Evolutionary conservation across 2,113 vertebrate genomes (phyloP), one percentile per base, ranked within the genome.

Genomic region (Gallinago paraguaiae): DNA sequence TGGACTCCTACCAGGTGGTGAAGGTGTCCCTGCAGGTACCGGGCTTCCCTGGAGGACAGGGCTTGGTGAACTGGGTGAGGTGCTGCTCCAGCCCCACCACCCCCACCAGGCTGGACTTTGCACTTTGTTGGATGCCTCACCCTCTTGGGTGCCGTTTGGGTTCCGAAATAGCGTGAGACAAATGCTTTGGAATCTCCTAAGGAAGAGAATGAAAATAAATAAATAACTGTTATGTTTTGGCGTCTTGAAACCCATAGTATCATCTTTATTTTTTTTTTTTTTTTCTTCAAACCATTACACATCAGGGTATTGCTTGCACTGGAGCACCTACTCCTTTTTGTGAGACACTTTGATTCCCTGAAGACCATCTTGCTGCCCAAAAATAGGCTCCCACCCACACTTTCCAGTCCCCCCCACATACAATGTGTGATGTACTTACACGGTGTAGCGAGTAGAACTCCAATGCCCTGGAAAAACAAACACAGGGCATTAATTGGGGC

Each of bases 1-100:
- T 4, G 15, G 37, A 9, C 13, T 8, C 17, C 11, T 7, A 11
- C 18, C 24, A 0, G 3, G 3, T 3, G 31, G 23, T 31, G 23
- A 11, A 43, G 43, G 22, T 2, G 2, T 30, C 39, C 43, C 35
- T 27, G 35, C 5, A 9, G 54, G 23, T 16, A 13, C 10, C 1
- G 11, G 57, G 50, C 27, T 57, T 54, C 11, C 17, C 50, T 25
- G 6, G 39, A 31, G 56, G 27, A 8, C 19, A 59, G 65, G 51
- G 31, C 37, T 43, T 39, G 2, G 3, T 3, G 37, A 37, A 30
- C 28, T 13, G 19, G 35, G 23, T 3, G 4, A 68, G 39, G 17
- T 9, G 39, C 24, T n/a, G 56, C n/a, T 48, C 30, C 63, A 30
- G 23, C 31, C 31, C 48, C 5, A 0, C 22, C 28, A 6, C 11